Base-by-base conservation (phyloP, 2,113 vertebrate genomes). In the Girardinichthys multiradiatus region DNA sequence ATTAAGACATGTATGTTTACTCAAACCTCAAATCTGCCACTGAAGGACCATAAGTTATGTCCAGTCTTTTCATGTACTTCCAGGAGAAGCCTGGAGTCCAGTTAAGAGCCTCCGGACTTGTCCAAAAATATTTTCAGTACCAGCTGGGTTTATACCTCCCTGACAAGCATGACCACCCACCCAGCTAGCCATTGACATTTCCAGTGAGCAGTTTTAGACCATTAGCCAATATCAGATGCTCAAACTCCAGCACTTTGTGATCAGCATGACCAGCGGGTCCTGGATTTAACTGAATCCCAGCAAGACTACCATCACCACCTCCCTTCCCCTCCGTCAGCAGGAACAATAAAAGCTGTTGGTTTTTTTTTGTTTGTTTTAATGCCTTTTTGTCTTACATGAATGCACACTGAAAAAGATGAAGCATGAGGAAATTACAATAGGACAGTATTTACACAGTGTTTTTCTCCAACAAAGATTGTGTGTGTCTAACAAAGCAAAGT, bases 121-220 rank as follows among this genome's bases (percentile, higher is more conserved):
- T 21, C 42, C 80, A 87, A 89, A 87, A 90, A 84, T 4, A 67
- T 65, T 83, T 81, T 89, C 81, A 80, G 84, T 76, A 79, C 79
- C 83, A 72, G 51, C 81, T 68, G 70, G 80, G 76, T 90, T 90
- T 79, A 89, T 81, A 74, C 59, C 72, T 73, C 75, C 76, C 80
- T 86, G 88, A 90, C 73, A 80, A 89, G 86, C 75, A 85, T 68
- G 90, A 88, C 89, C 88, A 91, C 91, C 89, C 90, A 92, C 91
- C 88, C 87, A 90, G 82, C 61, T 54, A 80, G 82, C 67, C 70
- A 3, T 57, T 37, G 60, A 76, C 86, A 75, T 78, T 83, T 77
- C 86, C 87, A 89, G 79, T 79, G 70, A 88, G 82, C 82, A 61
- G 83, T 70, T 90, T 86, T 83, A 89, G 86, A 61, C 77, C 84